Percentiles rank a stretch among this genome's conserved stretches.
Conservation (phyloP, 2,888 invertebrate species). For the Dinocampus coccinellae region DNA sequence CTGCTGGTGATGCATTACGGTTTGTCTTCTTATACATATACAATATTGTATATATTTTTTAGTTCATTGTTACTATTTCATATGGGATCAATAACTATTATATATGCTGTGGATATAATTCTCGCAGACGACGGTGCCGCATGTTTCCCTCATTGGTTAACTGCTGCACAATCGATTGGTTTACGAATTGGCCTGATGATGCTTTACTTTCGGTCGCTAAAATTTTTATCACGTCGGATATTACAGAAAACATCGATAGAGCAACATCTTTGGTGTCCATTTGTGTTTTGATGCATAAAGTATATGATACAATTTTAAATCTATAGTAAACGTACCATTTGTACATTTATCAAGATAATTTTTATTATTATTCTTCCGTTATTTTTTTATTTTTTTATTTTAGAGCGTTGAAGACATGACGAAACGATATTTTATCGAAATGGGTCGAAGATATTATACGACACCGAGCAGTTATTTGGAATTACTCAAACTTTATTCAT, state of each 20-base stretch:
- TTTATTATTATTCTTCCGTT: no score
- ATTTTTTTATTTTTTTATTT: conserved; percentile 16
- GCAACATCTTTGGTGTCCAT: conserved; percentile 74
- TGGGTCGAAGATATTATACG: conserved; percentile 89
- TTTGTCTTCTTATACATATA: conserved; percentile 52
- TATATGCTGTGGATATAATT: background rate
- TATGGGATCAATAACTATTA: background rate
- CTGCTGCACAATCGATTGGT: conserved; percentile 96
- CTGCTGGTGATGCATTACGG: conserved; percentile 89
- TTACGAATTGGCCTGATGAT: conserved; percentile 91
- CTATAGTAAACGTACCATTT: background rate
- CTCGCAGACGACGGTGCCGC: conserved; percentile 81
- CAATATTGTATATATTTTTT: background rate
- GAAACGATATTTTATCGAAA: conserved; percentile 81
- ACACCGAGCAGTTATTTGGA: conserved; percentile 93
- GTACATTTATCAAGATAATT: background rate
- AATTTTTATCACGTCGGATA: conserved; percentile 76
- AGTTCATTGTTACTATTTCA: background rate
- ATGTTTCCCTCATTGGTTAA: conserved; percentile 94
- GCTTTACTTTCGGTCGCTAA: conserved; percentile 87
- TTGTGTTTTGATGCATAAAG: conserved; percentile 81
- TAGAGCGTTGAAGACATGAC: conserved; percentile 87
- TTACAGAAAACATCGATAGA: conserved; percentile 71
- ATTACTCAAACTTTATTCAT: conserved; percentile 83
- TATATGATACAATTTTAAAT: conserved; percentile 58